Conservation (phyloP, 2,113 vertebrate genomes). For the Sebastes fasciatus region DNA sequence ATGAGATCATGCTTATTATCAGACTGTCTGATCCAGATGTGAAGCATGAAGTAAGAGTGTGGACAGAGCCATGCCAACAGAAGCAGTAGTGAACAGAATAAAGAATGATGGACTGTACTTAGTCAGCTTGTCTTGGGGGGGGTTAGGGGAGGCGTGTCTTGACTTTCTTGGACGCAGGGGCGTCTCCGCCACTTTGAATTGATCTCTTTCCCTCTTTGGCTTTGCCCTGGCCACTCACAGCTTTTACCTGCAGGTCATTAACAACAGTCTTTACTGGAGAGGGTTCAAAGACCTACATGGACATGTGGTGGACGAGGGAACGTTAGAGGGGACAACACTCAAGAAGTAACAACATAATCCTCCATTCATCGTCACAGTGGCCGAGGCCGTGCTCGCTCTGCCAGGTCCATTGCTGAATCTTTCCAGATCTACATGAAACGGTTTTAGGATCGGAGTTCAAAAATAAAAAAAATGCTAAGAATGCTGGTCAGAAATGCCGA, state of each 20-base stretch:
- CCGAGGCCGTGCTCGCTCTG: background rate
- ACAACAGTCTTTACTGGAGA: constrained; percentile 66
- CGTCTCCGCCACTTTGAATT: constrained; percentile 64
- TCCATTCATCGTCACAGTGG: background rate
- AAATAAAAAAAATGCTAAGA: background rate
- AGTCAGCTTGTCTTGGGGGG: constrained; percentile 61
- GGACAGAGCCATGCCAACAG: constrained; percentile 28
- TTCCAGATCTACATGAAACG: background rate
- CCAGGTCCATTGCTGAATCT: background rate
- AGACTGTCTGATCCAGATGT: background rate
- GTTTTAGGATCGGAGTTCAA: background rate
- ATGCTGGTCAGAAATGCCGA: no score
- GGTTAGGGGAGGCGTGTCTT: constrained; percentile 75
- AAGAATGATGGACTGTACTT: constrained; percentile 81
- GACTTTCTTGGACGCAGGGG: constrained; percentile 80
- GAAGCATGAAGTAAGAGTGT: background rate
- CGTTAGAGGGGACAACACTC: constrained; percentile 11
- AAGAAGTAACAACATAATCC: background rate
- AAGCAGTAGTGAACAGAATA: constrained; percentile 47
- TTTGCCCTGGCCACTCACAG: constrained; percentile 70
- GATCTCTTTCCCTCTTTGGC: constrained; percentile 79
- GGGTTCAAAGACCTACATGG: constrained; percentile 9
- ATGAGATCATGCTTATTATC: constrained; percentile 21
- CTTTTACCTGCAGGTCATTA: constrained; percentile 82
- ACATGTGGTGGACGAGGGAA: background rate